Evolutionary conservation across 2,888 invertebrate species (phyloP).

Genomic region (Brachyptera risi): DNA sequence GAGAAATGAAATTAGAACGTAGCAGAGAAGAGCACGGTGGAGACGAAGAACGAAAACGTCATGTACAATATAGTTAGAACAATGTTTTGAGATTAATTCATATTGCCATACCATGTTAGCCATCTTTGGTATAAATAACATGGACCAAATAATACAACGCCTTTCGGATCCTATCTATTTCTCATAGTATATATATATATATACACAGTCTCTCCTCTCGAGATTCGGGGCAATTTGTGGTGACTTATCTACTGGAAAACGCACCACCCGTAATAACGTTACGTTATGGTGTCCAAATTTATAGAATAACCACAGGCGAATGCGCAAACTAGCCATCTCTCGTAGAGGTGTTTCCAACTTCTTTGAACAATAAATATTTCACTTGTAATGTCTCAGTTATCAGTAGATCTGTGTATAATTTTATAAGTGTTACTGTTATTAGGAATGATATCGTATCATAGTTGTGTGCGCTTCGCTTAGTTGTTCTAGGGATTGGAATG

Average conservation of each 20-base stretch:
- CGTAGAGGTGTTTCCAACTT: background rate
- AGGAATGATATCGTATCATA: no score
- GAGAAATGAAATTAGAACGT: slow-evolving; percentile 20
- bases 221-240: slow-evolving; percentile 24
- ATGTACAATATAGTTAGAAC: slow-evolving; percentile 20
- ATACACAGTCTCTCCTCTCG: no score
- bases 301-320: slow-evolving; percentile 16
- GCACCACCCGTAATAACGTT: slow-evolving; percentile 11
- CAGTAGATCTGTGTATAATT: no score
- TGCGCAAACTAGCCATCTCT: slow-evolving; percentile 5
- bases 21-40: background rate
- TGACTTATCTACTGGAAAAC: slow-evolving; percentile 28
- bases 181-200: slow-evolving; percentile 7
- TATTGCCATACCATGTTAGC: slow-evolving; percentile 15
- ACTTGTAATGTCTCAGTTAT: no score
- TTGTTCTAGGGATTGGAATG: no score
- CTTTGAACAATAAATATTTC: no score
- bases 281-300: slow-evolving; percentile 16
- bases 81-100: slow-evolving; percentile 13
- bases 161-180: background rate
- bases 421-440: no score
- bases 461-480: no score
- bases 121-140: no score
- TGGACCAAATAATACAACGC: no score
- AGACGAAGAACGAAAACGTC: background rate